Evolutionary conservation across 2,888 invertebrate species (phyloP), one percentile per base, ranked within the genome.

Genomic region (Bruchidius siliquastri): DNA sequence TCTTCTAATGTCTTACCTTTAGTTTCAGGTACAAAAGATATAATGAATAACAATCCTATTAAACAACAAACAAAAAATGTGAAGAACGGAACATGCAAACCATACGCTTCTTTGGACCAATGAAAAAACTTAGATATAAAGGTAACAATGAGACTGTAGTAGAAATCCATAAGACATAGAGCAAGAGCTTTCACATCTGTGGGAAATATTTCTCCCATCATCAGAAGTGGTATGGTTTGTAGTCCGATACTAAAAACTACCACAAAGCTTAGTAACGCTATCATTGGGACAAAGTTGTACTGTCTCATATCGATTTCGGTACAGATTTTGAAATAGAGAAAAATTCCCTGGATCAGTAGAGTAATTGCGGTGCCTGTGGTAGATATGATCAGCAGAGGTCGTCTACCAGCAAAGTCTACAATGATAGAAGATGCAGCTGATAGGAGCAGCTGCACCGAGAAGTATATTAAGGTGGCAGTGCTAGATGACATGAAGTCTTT

Each of bases 361-460:
- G 87, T 83, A 0, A 88, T 30, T 0, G 87, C 82, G 8, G 87
- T 87, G 0, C 88, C 83, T 4, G 87, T 78, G 2, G 88, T 88
- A 8, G 90, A 90, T 30, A 88, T 77, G 10, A 90, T 83, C 68
- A 91, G 84, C 6, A 91, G 84, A 1, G 87, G 86, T 75, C 88
- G 85, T 74, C 91, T 83, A 3, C 91, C 91, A 3, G 87, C 83
- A 73, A 86, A 86, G 81, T 91, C 91, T 21, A 91, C 90, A 2
- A 91, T 86, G 73, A 89, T 83, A 1, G 90, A 89, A 2, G 90
- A 89, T 20, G 90, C 84, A 67, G 88, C 85, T 20, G 86, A 84
- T 74, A 90, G 89, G 2, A 90, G 88, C 0, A 90, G 85, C 85
- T 90, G 90, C 67, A 90, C 89, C 70, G 88, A 87, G 73, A 85